Evolutionary conservation across 2,888 invertebrate genomes (phyloP).

Genomic region (Drosophila borborema): DNA sequence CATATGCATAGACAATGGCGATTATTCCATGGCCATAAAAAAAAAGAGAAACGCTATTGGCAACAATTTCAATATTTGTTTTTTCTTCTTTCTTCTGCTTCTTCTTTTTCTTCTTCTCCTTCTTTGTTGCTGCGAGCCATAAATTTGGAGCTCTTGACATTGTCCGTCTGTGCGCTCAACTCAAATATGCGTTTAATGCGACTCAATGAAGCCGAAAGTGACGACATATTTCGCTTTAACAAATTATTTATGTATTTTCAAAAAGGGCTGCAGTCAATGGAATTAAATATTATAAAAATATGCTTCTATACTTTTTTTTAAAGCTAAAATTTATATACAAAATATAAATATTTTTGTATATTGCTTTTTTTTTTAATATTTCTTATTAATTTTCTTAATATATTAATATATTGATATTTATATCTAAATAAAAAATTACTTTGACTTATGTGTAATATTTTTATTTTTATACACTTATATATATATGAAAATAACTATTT

Average conservation of each 20-base stretch:
- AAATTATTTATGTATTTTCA: conserved; percentile 15
- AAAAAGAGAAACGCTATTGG: conserved; percentile 14
- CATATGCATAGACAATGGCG: conserved; percentile 1
- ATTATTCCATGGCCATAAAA: not conserved
- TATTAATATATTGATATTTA: no score
- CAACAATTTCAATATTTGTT: conserved; percentile 26
- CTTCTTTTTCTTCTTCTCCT: no score
- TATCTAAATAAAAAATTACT: no score
- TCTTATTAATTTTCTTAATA: no score
- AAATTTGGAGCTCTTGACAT: conserved; percentile 34
- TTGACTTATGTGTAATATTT: no score
- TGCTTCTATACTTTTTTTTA: no score
- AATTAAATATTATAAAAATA: not conserved
- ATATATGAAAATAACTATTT: no score
- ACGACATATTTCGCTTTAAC: conserved; percentile 28
- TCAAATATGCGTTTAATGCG: conserved; percentile 24
- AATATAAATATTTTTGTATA: no score
- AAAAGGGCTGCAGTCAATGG: conserved; percentile 27
- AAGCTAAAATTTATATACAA: no score
- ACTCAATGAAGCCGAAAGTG: conserved; percentile 44
- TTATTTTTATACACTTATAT: no score
- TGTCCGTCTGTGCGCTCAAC: conserved; percentile 32
- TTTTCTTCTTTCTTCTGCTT: not conserved
- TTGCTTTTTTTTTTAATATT: no score
- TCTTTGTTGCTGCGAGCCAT: conserved; percentile 29